A percentile compares a stretch with the other conserved stretches of the same genome.
Evolutionary conservation across 1,140 invertebrate species (phyloP).

Genomic region (Leptoteleia sp.): DNA sequence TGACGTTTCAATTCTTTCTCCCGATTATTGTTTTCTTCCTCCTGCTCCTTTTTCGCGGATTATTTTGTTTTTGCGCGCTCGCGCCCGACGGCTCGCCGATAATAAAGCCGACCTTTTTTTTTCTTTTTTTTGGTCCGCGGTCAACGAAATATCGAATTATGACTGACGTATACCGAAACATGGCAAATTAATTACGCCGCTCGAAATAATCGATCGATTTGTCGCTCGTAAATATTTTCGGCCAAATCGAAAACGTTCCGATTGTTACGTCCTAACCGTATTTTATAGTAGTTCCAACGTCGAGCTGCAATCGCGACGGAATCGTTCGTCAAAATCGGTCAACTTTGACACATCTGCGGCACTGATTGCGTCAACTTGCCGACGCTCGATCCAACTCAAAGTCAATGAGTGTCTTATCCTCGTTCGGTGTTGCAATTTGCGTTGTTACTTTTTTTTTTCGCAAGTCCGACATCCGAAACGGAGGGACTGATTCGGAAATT

Average conservation of each 20-base stretch:
- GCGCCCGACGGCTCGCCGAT: slow-evolving; percentile 34
- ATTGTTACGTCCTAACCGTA: background rate
- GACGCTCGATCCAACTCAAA: no score
- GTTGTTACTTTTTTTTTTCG: no score
- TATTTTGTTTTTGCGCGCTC: slow-evolving; percentile 46
- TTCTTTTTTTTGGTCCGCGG: no score
- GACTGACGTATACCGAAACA: slow-evolving; percentile 44
- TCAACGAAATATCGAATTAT: slow-evolving; percentile 60
- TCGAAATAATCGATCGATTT: slow-evolving; percentile 42
- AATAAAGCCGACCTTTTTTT: slow-evolving; percentile 52
- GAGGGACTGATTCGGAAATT: background rate
- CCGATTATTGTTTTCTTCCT: slow-evolving; percentile 56
- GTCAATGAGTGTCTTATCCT: no score
- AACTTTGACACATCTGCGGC: no score
- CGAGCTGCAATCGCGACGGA: no score
- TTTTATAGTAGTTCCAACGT: no score
- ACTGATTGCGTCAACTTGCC: no score
- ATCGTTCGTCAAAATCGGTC: no score
- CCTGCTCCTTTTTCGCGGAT: slow-evolving; percentile 31
- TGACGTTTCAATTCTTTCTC: slow-evolving; percentile 77
- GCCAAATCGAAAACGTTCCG: background rate
- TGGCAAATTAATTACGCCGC: slow-evolving; percentile 53
- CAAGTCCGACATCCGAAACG: background rate
- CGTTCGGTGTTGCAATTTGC: no score
- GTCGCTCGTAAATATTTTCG: slow-evolving; percentile 9